Percentiles rank a stretch among this genome's conserved stretches.
phyloP scores from a whole-genome alignment of 2,113 vertebrate species.

The Sturnus vulgaris region DNA sequence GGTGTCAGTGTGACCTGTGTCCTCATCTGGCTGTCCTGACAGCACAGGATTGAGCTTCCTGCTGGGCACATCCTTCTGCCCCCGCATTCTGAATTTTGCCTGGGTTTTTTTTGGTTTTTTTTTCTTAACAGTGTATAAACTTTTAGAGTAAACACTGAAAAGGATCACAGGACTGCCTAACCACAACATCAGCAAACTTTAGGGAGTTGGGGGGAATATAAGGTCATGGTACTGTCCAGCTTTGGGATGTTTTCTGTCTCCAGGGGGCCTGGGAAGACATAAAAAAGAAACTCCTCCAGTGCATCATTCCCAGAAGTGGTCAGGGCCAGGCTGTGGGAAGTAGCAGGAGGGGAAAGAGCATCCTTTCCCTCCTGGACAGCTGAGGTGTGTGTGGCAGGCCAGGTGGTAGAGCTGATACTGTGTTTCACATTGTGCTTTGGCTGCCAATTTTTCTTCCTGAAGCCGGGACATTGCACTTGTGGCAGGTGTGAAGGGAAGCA shows the following conservation, averaged over 20 bases:
- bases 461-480: accelerated
- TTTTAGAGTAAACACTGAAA: background rate
- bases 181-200: background rate
- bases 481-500: background rate
- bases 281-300: background rate
- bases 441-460: background rate
- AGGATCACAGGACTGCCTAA: background rate
- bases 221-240: background rate
- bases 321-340: background rate
- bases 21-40: accelerated
- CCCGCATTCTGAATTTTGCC: background rate
- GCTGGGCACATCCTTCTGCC: background rate
- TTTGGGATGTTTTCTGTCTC: background rate
- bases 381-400: accelerated
- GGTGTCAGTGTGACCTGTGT: accelerated
- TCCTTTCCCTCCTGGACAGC: background rate
- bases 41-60: accelerated
- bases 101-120: background rate
- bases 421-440: background rate
- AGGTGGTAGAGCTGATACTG: accelerated
- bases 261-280: background rate
- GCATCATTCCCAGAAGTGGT: background rate
- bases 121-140: background rate
- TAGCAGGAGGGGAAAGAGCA: background rate
- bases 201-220: background rate